Evolutionary conservation across 2,113 vertebrate species (phyloP), one percentile per base, ranked within the genome.

Genomic region (Lamprologus sp.): DNA sequence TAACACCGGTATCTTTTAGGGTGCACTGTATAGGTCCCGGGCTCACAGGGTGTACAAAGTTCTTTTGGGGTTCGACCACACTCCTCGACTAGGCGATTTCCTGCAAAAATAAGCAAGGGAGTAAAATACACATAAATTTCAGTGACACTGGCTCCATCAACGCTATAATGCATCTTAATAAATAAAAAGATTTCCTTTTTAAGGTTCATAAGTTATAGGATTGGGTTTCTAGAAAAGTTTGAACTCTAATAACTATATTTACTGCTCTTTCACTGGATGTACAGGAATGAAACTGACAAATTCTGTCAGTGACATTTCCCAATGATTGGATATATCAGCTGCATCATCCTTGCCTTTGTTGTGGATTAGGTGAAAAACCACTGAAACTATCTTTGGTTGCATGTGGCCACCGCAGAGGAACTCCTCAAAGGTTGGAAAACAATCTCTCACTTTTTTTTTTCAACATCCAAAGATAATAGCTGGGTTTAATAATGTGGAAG

Each of bases 351-450:
- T 2, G 15, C 11, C 2, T 60, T 77, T 91, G 77, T 91, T 92
- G 94, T 91, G 92, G 82, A 95, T 90, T 94, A 95, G 79, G 31
- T 92, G 75, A 79, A 87, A 92, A 96, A 91, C 92, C 93, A 94
- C 93, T 58, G 93, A 95, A 94, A 95, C 92, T 90, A 82, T 37
- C 60, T 47, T 81, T 79, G 91, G 91, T 91, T 73, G 28, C 37
- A 5, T 53, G 37, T 11, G 87, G 42, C 85, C 70, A 81, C 94
- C 11, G 54, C 10, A 12, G 17, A 81, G 81, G 42, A 92, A 92
- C 58, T 60, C 13, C 51, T 45, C 10, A 63, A 70, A 37, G 11
- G 5, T 5, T 81, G 87, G 90, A 87, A 94, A 81, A 19, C 17
- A 4, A 33, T 28, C 10, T 53, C 33, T 5, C 2, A 13, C 17